phyloP scores from a whole-genome alignment of 2,888 invertebrate genomes.

The Yponomeuta cagnagella region DNA sequence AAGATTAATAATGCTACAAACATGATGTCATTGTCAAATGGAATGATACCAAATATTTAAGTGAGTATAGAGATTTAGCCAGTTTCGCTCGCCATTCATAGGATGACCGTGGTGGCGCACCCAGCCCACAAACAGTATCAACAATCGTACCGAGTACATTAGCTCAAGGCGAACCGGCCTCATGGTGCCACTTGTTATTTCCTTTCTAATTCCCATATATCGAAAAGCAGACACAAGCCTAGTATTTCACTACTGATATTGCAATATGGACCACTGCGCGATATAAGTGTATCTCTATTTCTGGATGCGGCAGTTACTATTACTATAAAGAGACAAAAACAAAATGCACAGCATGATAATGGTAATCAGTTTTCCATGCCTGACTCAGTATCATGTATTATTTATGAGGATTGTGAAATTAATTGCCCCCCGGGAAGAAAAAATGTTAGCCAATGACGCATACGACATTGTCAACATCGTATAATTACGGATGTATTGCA shows the following conservation, averaged over 20 bases:
- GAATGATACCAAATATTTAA: not conserved
- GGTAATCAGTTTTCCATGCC: not conserved
- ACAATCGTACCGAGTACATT: constrained; percentile 45
- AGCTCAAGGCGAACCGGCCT: constrained; percentile 60
- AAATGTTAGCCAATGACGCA: constrained; percentile 22
- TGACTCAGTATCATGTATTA: not conserved
- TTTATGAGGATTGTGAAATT: constrained; percentile 10
- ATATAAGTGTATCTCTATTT: not conserved
- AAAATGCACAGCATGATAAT: not conserved
- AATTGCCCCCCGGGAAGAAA: not conserved
- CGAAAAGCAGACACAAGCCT: not conserved
- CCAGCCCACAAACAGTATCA: constrained; percentile 21
- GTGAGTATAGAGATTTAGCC: not conserved
- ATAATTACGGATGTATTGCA: not conserved
- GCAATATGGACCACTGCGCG: not conserved
- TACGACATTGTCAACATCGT: constrained; percentile 19
- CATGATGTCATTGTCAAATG: constrained; percentile 10
- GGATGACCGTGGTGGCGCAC: constrained; percentile 16
- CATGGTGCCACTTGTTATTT: constrained; percentile 43
- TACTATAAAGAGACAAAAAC: not conserved
- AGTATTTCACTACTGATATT: not conserved
- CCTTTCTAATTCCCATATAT: constrained; percentile 44
- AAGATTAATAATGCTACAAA: not conserved
- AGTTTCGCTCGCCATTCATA: not conserved
- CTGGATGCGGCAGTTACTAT: not conserved